Percentiles rank a stretch among this genome's conserved stretches.
Conservation (phyloP, 2,797 vertebrate species). For the Tragelaphus oryx region DNA sequence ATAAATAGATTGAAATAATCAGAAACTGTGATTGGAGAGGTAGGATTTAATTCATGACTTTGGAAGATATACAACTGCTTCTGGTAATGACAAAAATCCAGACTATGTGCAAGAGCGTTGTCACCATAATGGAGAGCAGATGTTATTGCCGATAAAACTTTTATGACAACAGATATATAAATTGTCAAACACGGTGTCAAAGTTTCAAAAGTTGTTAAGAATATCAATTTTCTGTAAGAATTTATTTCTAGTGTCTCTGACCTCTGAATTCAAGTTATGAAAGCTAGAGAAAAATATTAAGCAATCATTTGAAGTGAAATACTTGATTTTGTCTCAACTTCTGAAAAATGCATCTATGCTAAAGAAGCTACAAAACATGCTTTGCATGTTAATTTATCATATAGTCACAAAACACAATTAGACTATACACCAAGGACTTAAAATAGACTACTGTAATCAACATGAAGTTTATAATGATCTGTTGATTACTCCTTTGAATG, state of each 20-base stretch:
- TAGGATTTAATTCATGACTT: background rate
- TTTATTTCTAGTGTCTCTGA: background rate
- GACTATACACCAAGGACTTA: background rate
- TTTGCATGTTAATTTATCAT: background rate
- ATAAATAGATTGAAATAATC: background rate
- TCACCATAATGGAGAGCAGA: background rate
- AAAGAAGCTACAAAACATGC: background rate
- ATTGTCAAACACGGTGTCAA: background rate
- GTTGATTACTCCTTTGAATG: conserved; percentile 16
- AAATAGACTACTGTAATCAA: conserved; percentile 8
- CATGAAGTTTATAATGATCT: background rate
- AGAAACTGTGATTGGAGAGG: background rate
- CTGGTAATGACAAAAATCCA: background rate
- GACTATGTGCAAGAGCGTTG: background rate
- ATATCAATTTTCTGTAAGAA: background rate
- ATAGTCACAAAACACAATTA: background rate
- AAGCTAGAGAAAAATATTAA: background rate
- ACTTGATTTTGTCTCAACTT: background rate
- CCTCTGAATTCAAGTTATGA: background rate
- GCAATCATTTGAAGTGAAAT: background rate
- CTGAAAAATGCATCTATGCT: background rate
- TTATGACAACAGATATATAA: background rate
- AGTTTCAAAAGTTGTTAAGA: background rate
- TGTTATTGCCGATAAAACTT: background rate
- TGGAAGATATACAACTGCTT: background rate